Evolutionary conservation across 2,888 invertebrate genomes (phyloP), one percentile per base, ranked within the genome.

Genomic region (Acronicta psi): DNA sequence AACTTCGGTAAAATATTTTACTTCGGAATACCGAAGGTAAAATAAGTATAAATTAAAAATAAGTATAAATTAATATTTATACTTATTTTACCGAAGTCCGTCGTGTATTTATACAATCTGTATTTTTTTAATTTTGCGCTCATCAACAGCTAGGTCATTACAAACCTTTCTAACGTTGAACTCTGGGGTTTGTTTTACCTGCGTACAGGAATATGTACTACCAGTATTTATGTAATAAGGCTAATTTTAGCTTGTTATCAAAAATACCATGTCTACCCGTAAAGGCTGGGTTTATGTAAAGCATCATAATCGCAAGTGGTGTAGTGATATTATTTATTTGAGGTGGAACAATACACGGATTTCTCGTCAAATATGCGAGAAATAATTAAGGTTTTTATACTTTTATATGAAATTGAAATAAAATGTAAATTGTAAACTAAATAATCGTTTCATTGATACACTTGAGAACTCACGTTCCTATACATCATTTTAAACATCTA

Each of bases 351-450:
- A 63, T 7, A 42, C 20, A 23, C n/a, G 51, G 18, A 43, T 56
- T 54, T 55, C 18, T 61, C 25, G 40, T 53, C 29, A 49, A 29
- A 50, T 54, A 13, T 54, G 46, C 10, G 29, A 38, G 34, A 9
- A 36, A 17, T 16, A 11, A 10, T 38, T 16, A 52, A 41, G 18
- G 13, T 54, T 75, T 70, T 74, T 77, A 53, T 78, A 77, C 54
- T 72, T 71, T 75, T 75, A 42, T 75, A 77, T 14, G 60, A 57
- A 58, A 55, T 23, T 14, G 20, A 73, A 76, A 72, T 68, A 68
- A 77, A 78, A 73, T 52, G 50, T 57, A 41, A 59, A 49, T 51
- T 58, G 46, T 45, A 42, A 51, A 45, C 47, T 63, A 55, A 34
- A 62, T 54, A 49, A 46, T 34, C 0, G 43, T 73, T 77, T 77